Percentiles rank a stretch among this genome's conserved stretches.
Evolutionary conservation across 2,113 vertebrate species (phyloP).

Genomic region (Anarrhichthys ocellatus): DNA sequence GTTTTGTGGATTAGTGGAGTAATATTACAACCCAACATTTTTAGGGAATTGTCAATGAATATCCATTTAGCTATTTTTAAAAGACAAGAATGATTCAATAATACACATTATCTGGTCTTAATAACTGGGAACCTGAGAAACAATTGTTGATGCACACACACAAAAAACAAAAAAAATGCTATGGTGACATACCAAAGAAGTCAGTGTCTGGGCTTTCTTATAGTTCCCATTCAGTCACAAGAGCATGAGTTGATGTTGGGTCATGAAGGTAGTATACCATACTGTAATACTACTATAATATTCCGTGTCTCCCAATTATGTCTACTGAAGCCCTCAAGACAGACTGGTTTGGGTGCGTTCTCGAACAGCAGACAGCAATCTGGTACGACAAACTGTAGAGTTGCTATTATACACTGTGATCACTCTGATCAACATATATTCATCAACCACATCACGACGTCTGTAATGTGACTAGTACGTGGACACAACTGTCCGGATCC

Average conservation of each 20-base stretch:
- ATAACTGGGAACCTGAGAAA: not conserved
- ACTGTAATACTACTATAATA: not conserved
- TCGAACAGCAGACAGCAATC: not conserved
- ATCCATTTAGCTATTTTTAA: constrained; percentile 13
- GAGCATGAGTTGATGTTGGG: not conserved
- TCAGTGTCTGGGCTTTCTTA: not conserved
- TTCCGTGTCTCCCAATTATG: not conserved
- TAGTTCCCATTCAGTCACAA: not conserved
- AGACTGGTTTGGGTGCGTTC: not conserved
- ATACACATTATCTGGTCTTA: not conserved
- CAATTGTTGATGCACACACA: not conserved
- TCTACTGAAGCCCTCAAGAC: not conserved
- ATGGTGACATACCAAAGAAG: not conserved
- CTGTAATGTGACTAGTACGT: not conserved
- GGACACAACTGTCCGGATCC: not conserved
- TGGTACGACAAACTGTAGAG: not conserved
- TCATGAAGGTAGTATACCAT: not conserved
- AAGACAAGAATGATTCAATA: not conserved
- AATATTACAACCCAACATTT: constrained; percentile 12
- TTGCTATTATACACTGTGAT: not conserved
- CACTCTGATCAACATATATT: not conserved
- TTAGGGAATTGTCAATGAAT: constrained; percentile 23
- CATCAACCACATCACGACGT: not conserved
- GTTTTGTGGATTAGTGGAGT: constrained; percentile 29
- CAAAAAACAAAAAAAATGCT: not conserved